Evolutionary conservation across 1,140 invertebrate genomes (phyloP).

Genomic region (Pogonomyrmex californicus): DNA sequence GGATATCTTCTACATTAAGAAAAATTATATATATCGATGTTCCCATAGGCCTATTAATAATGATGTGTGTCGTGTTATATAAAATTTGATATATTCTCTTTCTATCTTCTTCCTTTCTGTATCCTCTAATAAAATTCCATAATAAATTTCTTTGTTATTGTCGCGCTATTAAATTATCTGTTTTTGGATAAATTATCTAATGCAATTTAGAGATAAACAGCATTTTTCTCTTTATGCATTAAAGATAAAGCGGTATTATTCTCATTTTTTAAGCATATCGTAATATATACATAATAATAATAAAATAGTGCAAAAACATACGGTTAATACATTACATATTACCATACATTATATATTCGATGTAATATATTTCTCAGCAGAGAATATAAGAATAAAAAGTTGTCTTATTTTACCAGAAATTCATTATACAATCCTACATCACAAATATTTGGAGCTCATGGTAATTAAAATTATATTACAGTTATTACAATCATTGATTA

Average conservation of each 20-base stretch:
- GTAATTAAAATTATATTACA: neutral
- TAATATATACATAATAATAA: conserved; percentile 8
- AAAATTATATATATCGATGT: conserved; percentile 33
- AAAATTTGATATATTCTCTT: conserved; percentile 52
- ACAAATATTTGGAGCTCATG: neutral
- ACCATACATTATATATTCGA: neutral
- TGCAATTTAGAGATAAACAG: neutral
- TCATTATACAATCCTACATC: neutral
- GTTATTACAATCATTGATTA: neutral
- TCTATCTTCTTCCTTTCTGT: neutral
- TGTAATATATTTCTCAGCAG: neutral
- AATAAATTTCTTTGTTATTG: conserved; percentile 43
- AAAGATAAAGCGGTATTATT: conserved; percentile 3
- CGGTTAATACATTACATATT: neutral
- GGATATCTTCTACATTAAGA: conserved; percentile 18
- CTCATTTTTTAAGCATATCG: neutral
- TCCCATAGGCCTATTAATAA: conserved; percentile 37
- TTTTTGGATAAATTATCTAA: neutral
- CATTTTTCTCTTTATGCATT: neutral
- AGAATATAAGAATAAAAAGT: neutral
- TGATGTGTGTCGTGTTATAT: conserved; percentile 16
- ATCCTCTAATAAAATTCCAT: conserved; percentile 42
- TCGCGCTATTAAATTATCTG: conserved; percentile 38
- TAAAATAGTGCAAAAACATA: conserved; percentile 6
- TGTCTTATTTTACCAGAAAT: neutral